Conservation (phyloP, 1,140 invertebrate species). For the Acromyrmex echinatior region DNA sequence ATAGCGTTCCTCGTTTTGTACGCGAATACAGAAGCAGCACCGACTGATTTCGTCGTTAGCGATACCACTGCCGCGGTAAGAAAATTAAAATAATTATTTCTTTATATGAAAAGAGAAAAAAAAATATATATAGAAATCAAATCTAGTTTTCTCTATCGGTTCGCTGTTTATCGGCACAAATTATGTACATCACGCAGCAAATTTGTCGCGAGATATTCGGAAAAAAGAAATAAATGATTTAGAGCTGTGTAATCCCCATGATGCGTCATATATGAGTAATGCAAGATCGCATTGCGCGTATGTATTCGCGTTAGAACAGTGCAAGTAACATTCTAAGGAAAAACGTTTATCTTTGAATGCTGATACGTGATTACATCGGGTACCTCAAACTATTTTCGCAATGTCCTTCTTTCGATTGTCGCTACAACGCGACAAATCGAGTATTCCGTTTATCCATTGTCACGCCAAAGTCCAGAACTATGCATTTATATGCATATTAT, state of each 20-base stretch:
- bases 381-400: constrained; percentile 18
- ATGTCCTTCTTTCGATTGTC: neutral
- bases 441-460: neutral
- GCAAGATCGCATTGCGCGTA: constrained; percentile 8
- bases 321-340: constrained; percentile 55
- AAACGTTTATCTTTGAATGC: constrained; percentile 55
- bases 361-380: constrained; percentile 43
- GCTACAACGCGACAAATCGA: neutral
- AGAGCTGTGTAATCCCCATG: constrained; percentile 27
- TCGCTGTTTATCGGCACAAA: neutral
- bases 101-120: no score
- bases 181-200: constrained; percentile 41
- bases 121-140: neutral
- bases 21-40: constrained; percentile 56
- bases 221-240: constrained; percentile 19
- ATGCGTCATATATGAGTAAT: constrained; percentile 73
- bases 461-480: neutral
- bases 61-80: constrained; percentile 73
- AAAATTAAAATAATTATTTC: constrained; percentile 7
- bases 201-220: constrained; percentile 14
- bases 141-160: neutral
- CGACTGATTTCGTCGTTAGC: constrained; percentile 22
- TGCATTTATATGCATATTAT: neutral
- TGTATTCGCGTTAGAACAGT: neutral
- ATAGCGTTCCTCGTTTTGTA: constrained; percentile 45